Percentiles rank a stretch among this genome's conserved stretches.
phyloP scores from a whole-genome alignment of 2,888 invertebrate species.

The Nomada ruficornis region DNA sequence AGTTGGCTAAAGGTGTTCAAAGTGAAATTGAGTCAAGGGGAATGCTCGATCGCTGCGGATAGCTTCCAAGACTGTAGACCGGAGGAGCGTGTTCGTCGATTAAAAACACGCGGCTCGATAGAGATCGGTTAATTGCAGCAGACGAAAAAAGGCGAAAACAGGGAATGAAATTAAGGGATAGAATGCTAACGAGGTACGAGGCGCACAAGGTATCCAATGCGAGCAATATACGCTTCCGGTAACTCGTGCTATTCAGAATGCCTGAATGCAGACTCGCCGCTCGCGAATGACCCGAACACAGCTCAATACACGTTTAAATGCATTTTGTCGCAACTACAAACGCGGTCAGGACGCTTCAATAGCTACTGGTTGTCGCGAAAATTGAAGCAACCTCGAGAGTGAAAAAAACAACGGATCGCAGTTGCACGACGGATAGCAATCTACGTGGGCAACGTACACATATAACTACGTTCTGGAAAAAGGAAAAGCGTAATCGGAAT shows the following conservation, averaged over 20 bases:
- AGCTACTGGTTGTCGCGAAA: constrained; percentile 9
- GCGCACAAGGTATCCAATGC: constrained; percentile 47
- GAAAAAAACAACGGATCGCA: neutral
- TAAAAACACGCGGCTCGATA: constrained; percentile 45
- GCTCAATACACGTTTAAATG: constrained; percentile 18
- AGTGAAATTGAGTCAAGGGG: neutral
- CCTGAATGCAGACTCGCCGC: constrained; percentile 44
- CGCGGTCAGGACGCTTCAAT: constrained; percentile 9
- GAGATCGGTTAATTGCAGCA: constrained; percentile 24
- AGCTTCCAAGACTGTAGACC: neutral
- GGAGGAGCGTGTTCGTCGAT: constrained; percentile 22
- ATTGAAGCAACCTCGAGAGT: neutral
- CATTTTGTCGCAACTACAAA: constrained; percentile 34
- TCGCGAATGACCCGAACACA: constrained; percentile 52
- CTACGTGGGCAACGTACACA: no score
- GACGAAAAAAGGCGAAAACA: constrained; percentile 47
- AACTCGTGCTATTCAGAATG: constrained; percentile 59
- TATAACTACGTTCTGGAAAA: no score
- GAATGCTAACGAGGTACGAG: constrained; percentile 65
- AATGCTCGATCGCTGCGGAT: neutral
- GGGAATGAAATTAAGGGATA: constrained; percentile 64
- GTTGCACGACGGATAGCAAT: no score
- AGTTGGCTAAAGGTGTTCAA: constrained; percentile 13
- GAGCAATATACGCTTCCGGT: constrained; percentile 55
- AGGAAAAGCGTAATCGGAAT: no score